Base-by-base conservation (phyloP, 1,140 invertebrate species). In the Heterodera schachtii region DNA sequence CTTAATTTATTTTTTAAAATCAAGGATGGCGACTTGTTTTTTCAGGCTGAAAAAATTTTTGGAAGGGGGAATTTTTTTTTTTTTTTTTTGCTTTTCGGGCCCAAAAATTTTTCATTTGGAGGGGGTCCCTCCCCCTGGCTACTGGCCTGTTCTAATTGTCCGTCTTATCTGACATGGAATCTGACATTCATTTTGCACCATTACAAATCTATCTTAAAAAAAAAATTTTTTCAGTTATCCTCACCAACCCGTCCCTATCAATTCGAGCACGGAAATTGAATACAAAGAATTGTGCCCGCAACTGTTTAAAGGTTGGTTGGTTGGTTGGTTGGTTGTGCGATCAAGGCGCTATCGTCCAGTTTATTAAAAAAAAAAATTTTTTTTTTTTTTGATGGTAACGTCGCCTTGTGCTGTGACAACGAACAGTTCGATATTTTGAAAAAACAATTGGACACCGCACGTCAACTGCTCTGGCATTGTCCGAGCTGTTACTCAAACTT, bases 401-500 rank as follows among this genome's bases (percentile, higher is more conserved):
- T 78, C 8, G 82, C 79, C 6, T 75, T 84, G 19, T 87, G 86
- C 67, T 87, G 86, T 76, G 84, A 87, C 73, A 19, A 79, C 13
- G 83, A 76, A 44, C 86, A 87, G 71, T 81, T 88, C 19, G 78
- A 87, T 70, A 82, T 88, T 69, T 76, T 87, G 7, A 81, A 74
- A 11, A 13, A 75, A 13, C 83, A 87, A 73, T 86, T 88, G 85
- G 83, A 43, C 19, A 47, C 88, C 6, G 82, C 86, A n/a, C 66
- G 75, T 44, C 86, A 88, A 57, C 46, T 87, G n/a, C 70, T 87
- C 8, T 76, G 60, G 21, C 84, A 84, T 49, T 87, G 86, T 69
- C 87, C 86, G 0, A 86, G 85, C 52, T 87, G 86, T 75, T 87
- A 83, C 75, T 82, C 85, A 41, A 87, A 87, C 74, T 87, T 88